Conservation (phyloP, 2,113 vertebrate genomes). For the Rhinopomastus cyanomelas region DNA sequence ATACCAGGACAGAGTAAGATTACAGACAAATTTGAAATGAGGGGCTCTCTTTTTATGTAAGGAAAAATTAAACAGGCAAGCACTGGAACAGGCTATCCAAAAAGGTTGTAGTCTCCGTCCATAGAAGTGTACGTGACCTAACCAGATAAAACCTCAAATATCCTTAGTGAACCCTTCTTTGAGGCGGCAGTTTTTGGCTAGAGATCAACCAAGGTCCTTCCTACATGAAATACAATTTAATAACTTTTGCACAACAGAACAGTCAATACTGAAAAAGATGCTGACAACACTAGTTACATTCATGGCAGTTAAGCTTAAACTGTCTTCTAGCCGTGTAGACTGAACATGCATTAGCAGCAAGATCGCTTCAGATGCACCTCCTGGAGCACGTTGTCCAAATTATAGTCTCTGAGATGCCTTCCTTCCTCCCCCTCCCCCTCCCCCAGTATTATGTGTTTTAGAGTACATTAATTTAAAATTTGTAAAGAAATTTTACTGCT, state of each 20-base stretch:
- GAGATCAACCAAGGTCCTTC: not conserved
- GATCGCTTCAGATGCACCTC: not conserved
- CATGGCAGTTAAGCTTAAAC: not conserved
- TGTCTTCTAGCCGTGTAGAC: not conserved
- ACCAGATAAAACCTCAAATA: not conserved
- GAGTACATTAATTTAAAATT: not conserved
- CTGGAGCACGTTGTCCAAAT: not conserved
- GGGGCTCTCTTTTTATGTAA: not conserved
- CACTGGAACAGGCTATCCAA: not conserved
- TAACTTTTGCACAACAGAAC: not conserved
- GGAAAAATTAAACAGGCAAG: not conserved
- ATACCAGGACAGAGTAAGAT: not conserved
- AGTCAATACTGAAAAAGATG: not conserved
- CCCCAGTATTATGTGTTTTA: not conserved
- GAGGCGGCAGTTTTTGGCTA: not conserved
- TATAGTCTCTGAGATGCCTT: not conserved
- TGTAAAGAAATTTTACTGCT: not conserved
- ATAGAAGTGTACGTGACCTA: not conserved
- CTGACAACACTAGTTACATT: not conserved
- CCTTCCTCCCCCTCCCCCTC: too few species aligned
- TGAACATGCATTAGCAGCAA: not conserved
- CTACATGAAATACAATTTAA: not conserved
- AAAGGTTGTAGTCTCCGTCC: not conserved
- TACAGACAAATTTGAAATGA: not conserved
- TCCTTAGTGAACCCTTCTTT: not conserved